Conservation (phyloP, 1,140 invertebrate species). For the Diploscapter pachys region DNA sequence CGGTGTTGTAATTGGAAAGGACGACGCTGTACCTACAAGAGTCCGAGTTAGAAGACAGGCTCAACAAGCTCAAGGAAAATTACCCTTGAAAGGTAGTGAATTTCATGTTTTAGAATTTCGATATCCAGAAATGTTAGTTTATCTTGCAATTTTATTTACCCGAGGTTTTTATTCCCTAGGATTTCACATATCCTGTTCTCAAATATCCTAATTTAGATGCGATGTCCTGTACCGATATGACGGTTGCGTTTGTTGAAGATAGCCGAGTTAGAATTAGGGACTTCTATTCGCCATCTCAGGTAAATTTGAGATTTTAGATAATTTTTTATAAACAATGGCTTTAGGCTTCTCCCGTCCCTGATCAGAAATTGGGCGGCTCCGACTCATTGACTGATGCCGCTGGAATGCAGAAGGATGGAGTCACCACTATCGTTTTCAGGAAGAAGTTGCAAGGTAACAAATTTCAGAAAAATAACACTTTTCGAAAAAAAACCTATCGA, state of each 20-base stretch:
- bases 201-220: constrained; percentile 1
- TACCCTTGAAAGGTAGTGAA: too few species aligned
- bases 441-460: constrained; percentile 39
- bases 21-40: constrained; percentile 10
- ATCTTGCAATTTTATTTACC: too few species aligned
- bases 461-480: too few species aligned
- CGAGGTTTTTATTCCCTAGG: too few species aligned
- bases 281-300: constrained; percentile 25
- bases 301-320: background rate
- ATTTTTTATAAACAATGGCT: too few species aligned
- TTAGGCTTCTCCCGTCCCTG: constrained; percentile 73
- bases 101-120: too few species aligned
- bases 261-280: constrained; percentile 61
- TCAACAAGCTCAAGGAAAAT: background rate
- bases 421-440: constrained; percentile 68
- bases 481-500: too few species aligned
- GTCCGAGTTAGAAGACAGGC: constrained; percentile 31
- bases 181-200: too few species aligned
- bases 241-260: constrained; percentile 30
- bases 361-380: constrained; percentile 81
- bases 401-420: constrained; percentile 80
- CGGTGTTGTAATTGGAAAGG: constrained; percentile 16
- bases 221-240: constrained; percentile 37
- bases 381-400: constrained; percentile 81
- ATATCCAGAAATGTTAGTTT: too few species aligned